These are phyloP conservation scores for Notospermus geniculatus DNA, from an alignment of 1,140 invertebrate species.

Conservation along the genomic window DNA sequence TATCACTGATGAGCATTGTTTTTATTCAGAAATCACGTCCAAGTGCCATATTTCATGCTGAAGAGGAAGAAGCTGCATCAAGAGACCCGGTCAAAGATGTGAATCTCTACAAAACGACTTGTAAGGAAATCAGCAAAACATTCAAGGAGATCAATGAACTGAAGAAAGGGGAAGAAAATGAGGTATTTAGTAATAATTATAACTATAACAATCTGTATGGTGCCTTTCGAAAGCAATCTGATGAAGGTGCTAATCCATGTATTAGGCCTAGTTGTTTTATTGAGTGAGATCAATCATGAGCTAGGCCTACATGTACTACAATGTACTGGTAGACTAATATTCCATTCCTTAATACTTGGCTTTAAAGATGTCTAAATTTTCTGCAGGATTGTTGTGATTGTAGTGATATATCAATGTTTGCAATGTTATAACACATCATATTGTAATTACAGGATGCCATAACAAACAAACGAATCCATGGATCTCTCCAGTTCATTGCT, in stretches of 20 bases:
- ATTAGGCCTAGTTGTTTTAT: too few relatives aligned
- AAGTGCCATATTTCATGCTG: slow-evolving; percentile 50
- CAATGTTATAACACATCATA: slow-evolving; percentile 5
- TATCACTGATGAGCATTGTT: too few relatives aligned
- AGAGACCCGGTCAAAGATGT: slow-evolving; percentile 68
- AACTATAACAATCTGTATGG: too few relatives aligned
- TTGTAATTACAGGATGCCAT: slow-evolving; percentile 64
- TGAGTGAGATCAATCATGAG: too few relatives aligned
- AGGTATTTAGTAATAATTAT: slow-evolving; percentile 28
- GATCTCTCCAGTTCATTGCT: slow-evolving; percentile 71
- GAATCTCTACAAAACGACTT: slow-evolving; percentile 66
- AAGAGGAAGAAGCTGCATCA: slow-evolving; percentile 70
- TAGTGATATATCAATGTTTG: too few relatives aligned
- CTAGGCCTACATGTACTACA: too few relatives aligned
- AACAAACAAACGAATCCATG: slow-evolving; percentile 66
- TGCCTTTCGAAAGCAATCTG: too few relatives aligned
- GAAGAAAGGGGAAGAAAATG: slow-evolving; percentile 62
- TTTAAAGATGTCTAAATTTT: neutral
- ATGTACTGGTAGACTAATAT: slow-evolving; percentile 6
- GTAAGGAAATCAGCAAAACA: slow-evolving; percentile 65
- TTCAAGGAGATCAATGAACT: slow-evolving; percentile 67
- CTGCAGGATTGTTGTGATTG: neutral
- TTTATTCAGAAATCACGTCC: too few relatives aligned
- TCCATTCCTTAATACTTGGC: neutral
- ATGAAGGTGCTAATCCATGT: too few relatives aligned